Percentiles rank a stretch among this genome's conserved stretches.
phyloP scores from a whole-genome alignment of 37 sponge, comb jelly and placozoan genomes.

The Sycon ciliatum region DNA sequence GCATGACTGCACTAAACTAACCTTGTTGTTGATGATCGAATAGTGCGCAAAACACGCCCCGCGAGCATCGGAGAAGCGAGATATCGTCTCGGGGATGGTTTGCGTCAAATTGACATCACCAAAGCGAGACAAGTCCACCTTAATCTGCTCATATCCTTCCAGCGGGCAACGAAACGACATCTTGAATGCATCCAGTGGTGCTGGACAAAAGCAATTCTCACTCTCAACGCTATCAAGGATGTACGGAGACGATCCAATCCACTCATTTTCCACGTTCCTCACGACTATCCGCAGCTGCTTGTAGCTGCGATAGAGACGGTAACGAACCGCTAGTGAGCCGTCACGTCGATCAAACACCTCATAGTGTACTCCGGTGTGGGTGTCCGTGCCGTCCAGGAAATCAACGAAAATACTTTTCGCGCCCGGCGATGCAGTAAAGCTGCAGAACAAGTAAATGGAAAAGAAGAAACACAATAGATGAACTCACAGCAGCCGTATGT shows the following conservation, averaged over 20 bases:
- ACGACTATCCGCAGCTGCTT: conserved; percentile 35
- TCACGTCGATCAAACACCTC: conserved; percentile 23
- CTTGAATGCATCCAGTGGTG: conserved; percentile 42
- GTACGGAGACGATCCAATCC: conserved; percentile 73
- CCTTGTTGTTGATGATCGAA: conserved; percentile 67
- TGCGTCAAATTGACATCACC: conserved; percentile 41
- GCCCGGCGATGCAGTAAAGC: conserved; percentile 27
- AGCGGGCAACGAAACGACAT: conserved; percentile 49
- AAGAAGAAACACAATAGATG: too few species aligned
- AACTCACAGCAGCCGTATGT: too few species aligned
- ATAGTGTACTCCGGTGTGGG: conserved; percentile 12
- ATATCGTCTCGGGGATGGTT: conserved; percentile 22
- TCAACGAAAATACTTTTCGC: conserved; percentile 13
- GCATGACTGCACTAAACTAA: conserved; percentile 19
- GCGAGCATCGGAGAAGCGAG: conserved; percentile 14
- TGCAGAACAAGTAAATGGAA: conserved; percentile 8
- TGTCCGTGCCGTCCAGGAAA: not conserved
- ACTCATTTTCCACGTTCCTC: conserved; percentile 35
- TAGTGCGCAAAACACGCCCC: conserved; percentile 54
- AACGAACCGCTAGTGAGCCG: conserved; percentile 47
- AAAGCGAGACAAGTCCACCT: conserved; percentile 31
- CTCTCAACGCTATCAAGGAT: conserved; percentile 28
- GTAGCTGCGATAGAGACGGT: conserved; percentile 39
- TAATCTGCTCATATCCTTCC: conserved; percentile 15
- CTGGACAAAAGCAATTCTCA: conserved; percentile 72